These are phyloP conservation scores for Drosophila yakuba DNA, from an alignment of 1,140 invertebrate species.

Conservation along the genomic window DNA sequence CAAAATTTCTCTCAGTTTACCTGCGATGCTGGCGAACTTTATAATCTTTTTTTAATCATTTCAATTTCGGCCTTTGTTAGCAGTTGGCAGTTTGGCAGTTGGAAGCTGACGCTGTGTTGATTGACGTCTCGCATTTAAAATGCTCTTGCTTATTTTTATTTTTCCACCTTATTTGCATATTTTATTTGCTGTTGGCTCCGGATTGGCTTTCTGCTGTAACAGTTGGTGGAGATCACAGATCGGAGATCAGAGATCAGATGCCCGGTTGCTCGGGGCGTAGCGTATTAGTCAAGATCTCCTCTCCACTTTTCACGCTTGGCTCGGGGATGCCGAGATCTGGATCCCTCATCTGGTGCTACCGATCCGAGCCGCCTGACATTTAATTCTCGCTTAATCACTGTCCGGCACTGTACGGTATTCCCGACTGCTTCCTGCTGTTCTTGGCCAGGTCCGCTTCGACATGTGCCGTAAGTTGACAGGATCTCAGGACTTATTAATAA, in stretches of 20 bases:
- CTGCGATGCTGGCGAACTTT: conserved; percentile 39
- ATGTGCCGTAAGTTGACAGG: conserved; percentile 68
- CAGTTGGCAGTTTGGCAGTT: conserved; percentile 70
- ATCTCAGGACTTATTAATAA: conserved; percentile 72
- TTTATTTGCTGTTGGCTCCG: conserved; percentile 30
- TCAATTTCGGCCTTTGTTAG: conserved; percentile 71
- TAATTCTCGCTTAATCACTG: conserved; percentile 84
- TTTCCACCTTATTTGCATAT: conserved; percentile 28
- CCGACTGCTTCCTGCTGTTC: conserved; percentile 47
- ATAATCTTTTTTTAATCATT: conserved; percentile 81
- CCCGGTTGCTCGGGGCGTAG: conserved; percentile 44
- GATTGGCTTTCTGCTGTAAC: conserved; percentile 16
- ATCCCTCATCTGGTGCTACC: conserved; percentile 56
- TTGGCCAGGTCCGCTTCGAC: conserved; percentile 31
- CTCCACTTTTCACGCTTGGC: conserved; percentile 67
- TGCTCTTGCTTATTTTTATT: conserved; percentile 19
- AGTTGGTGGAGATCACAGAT: conserved; percentile 48
- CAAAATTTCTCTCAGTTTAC: conserved; percentile 2
- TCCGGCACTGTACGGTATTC: conserved; percentile 57
- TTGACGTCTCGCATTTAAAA: conserved; percentile 68
- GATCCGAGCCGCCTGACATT: conserved; percentile 57
- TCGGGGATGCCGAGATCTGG: conserved; percentile 4
- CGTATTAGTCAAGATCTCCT: conserved; percentile 71
- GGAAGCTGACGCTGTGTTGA: conserved; percentile 77
- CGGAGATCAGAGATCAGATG: neutral